A percentile compares a stretch with the other conserved stretches of the same genome.
phyloP scores from a whole-genome alignment of 2,888 invertebrate species.

The Tachina lurida region DNA sequence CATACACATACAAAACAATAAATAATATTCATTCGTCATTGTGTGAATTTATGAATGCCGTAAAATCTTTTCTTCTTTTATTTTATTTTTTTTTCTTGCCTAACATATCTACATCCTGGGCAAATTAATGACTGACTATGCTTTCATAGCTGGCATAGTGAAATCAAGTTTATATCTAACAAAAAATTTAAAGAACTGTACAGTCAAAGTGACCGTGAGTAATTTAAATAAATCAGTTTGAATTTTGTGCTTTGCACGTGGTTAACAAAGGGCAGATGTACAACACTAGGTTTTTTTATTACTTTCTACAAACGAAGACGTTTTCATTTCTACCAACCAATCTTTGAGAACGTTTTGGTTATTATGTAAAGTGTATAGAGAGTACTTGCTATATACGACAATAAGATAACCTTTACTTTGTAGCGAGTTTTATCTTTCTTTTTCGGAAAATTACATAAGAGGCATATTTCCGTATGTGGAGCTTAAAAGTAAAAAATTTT shows the following conservation, averaged over 20 bases:
- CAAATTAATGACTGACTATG: slow-evolving; percentile 39
- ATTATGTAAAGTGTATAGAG: too few species aligned
- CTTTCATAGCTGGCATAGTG: slow-evolving; percentile 34
- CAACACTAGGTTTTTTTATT: background rate
- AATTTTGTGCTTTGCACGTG: too few species aligned
- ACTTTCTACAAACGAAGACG: background rate
- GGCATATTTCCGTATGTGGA: too few species aligned
- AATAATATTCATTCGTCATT: slow-evolving; percentile 4
- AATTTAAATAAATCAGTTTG: slow-evolving; percentile 34
- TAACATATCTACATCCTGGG: background rate
- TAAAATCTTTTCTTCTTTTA: slow-evolving; percentile 21
- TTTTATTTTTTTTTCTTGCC: background rate
- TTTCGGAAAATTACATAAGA: background rate
- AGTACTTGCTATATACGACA: too few species aligned
- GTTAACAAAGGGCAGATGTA: too few species aligned
- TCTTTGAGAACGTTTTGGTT: too few species aligned
- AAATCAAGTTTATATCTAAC: slow-evolving; percentile 64
- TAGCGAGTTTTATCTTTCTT: background rate
- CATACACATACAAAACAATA: background rate
- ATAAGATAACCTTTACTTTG: too few species aligned
- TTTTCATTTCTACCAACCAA: too few species aligned
- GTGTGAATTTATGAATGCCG: slow-evolving; percentile 51
- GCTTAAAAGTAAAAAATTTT: too few species aligned
- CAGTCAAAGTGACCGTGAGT: slow-evolving; percentile 58
- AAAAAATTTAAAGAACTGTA: slow-evolving; percentile 59